Conservation (phyloP, 30 jellyfish, hydroid and myxozoan genomes). For the Turritopsis rubra region DNA sequence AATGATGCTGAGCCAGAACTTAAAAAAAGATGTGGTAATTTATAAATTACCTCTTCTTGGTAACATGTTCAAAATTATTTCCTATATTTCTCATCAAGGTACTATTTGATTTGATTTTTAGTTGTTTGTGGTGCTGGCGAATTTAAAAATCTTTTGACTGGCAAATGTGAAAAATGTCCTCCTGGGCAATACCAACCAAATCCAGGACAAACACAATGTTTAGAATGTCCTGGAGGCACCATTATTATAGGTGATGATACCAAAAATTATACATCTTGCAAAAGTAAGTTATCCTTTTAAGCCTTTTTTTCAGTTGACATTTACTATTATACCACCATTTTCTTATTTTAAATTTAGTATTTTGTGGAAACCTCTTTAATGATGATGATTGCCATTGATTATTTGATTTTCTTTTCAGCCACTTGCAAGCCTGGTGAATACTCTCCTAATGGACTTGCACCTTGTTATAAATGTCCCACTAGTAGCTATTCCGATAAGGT, state of each 20-base stretch:
- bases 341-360: too few relatives aligned
- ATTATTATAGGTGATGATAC: conserved; percentile 48
- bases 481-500: conserved; percentile 57
- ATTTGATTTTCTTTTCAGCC: too few relatives aligned
- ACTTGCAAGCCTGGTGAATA: conserved; percentile 83
- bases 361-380: too few relatives aligned
- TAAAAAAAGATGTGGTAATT: conserved; percentile 17
- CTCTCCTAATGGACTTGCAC: conserved; percentile 72
- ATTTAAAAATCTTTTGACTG: conserved; percentile 54
- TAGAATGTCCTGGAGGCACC: conserved; percentile 80
- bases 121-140: conserved; percentile 74
- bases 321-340: too few relatives aligned
- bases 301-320: neutral
- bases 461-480: conserved; percentile 62
- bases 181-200: conserved; percentile 80
- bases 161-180: conserved; percentile 69
- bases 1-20: conserved; percentile 8
- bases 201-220: conserved; percentile 70
- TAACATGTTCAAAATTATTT: neutral
- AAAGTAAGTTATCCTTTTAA: conserved; percentile 35
- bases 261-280: conserved; percentile 64
- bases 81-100: neutral
- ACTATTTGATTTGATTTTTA: conserved; percentile 7
- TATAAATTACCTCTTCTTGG: neutral
- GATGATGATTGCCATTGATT: too few relatives aligned